phyloP scores from a whole-genome alignment of 2,797 vertebrate genomes.

The Chrysocyon brachyurus region DNA sequence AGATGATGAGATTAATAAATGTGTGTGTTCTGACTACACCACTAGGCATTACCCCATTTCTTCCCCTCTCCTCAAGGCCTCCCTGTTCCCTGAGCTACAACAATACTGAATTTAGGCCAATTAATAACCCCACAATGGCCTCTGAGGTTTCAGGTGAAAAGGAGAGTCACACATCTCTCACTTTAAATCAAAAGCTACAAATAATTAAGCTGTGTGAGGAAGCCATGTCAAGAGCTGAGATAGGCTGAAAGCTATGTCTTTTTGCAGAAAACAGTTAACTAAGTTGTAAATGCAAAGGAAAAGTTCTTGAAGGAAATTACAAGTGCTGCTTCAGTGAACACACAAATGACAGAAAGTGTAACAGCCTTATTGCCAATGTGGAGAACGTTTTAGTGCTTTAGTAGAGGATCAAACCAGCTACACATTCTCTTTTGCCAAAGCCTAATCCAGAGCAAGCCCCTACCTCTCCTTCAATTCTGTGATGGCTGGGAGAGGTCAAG shows the following conservation, averaged over 20 bases:
- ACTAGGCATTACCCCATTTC: neutral
- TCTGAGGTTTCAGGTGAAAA: neutral
- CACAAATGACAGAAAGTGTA: neutral
- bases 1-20: neutral
- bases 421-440: neutral
- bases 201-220: neutral
- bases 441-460: neutral
- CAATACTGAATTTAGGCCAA: neutral
- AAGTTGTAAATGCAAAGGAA: neutral
- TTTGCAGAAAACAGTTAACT: neutral
- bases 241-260: neutral
- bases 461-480: neutral
- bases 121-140: neutral
- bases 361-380: neutral
- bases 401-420: neutral
- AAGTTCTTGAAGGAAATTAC: neutral
- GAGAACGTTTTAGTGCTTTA: neutral
- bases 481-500: neutral
- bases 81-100: neutral
- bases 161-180: neutral
- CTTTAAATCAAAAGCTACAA: neutral
- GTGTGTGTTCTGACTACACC: neutral
- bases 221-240: neutral
- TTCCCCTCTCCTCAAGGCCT: neutral
- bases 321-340: neutral